A percentile compares a stretch with the other conserved stretches of the same genome.
Conservation (phyloP, 2,797 vertebrate species). For the Melanotaenia nigrans region DNA sequence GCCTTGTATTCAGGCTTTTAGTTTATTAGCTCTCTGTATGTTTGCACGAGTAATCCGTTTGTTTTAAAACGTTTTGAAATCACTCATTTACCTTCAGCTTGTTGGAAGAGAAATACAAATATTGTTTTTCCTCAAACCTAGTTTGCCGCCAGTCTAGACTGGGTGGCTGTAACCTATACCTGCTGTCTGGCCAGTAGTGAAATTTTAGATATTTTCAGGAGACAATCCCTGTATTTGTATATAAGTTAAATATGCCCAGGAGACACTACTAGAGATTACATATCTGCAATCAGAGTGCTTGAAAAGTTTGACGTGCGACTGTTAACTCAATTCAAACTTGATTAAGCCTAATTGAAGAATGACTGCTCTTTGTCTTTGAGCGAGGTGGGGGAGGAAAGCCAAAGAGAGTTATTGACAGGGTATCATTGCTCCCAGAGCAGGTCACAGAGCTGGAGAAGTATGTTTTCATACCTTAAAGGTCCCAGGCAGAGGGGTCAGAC, state of each 20-base stretch:
- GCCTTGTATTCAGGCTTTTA: constrained; percentile 12
- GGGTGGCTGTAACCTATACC: constrained; percentile 78
- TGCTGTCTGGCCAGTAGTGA: constrained; percentile 79
- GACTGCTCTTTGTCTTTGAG: constrained; percentile 78
- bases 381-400: constrained; percentile 34
- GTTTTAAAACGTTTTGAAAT: constrained; percentile 23
- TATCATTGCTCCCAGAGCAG: constrained; percentile 53
- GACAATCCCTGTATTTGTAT: constrained; percentile 86
- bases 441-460: constrained; percentile 40
- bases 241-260: constrained; percentile 82
- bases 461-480: constrained; percentile 56
- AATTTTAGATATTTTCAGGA: constrained; percentile 82
- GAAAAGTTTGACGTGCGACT: constrained; percentile 81
- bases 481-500: constrained; percentile 41
- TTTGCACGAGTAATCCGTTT: constrained; percentile 8
- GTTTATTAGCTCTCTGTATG: constrained; percentile 26
- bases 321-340: constrained; percentile 83
- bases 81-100: constrained; percentile 4
- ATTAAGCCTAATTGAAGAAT: constrained; percentile 84
- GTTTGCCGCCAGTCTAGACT: constrained; percentile 77
- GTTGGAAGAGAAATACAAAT: constrained; percentile 47
- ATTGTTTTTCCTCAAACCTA: constrained; percentile 57
- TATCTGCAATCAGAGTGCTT: constrained; percentile 81
- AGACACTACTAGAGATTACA: constrained; percentile 77
- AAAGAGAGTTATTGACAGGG: constrained; percentile 59